Conservation (phyloP, 2,797 vertebrate genomes). For the Florisuga fusca region DNA sequence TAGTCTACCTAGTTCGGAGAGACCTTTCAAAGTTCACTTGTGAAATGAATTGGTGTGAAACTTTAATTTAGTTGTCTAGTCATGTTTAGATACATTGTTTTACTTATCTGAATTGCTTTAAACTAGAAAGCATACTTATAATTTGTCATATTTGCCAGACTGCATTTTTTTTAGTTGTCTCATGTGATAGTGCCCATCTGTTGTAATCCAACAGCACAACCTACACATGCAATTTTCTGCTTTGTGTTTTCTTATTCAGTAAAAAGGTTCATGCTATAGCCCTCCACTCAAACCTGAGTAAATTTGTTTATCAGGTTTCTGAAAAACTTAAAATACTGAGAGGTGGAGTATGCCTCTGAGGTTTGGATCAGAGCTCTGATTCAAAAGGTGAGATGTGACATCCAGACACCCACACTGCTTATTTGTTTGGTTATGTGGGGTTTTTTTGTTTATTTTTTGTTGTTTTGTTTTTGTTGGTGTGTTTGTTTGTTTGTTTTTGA, state of each 20-base stretch:
- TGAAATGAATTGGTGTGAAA: neutral
- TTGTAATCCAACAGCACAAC: neutral
- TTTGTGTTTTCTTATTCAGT: neutral
- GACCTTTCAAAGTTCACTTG: neutral
- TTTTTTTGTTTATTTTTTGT: neutral
- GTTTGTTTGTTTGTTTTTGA: neutral
- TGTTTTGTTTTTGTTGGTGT: neutral
- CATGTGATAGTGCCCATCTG: accelerated
- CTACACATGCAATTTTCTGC: neutral
- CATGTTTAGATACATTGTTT: neutral
- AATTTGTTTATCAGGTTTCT: neutral
- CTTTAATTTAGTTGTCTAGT: neutral
- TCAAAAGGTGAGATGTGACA: neutral
- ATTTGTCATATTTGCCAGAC: neutral
- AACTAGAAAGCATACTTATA: neutral
- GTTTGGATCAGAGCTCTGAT: neutral
- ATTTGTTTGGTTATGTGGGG: neutral
- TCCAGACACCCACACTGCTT: neutral
- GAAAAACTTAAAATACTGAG: neutral
- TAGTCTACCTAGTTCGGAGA: neutral
- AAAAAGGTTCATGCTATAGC: neutral
- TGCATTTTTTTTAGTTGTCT: neutral
- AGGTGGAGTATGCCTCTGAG: neutral
- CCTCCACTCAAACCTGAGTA: neutral
- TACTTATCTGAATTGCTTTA: neutral